Conservation (phyloP, 1,140 invertebrate genomes). For the Phthorimaea operculella region DNA sequence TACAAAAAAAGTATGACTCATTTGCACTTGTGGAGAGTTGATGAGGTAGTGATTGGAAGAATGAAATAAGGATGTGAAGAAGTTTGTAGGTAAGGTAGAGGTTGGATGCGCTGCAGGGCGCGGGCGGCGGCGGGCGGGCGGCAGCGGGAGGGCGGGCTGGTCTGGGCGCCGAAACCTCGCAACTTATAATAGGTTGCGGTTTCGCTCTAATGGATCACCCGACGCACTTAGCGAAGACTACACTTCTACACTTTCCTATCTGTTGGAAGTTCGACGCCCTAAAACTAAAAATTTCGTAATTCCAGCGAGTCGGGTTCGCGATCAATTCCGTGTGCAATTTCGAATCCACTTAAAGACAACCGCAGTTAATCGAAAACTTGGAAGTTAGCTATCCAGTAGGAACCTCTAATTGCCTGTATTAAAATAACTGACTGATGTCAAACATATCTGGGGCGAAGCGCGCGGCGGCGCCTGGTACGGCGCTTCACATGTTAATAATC, state of each 20-base stretch:
- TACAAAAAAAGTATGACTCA: no score
- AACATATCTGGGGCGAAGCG: conserved; percentile 56
- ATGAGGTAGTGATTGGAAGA: no score
- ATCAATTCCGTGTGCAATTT: conserved; percentile 55
- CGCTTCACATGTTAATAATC: conserved; percentile 59
- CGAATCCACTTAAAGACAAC: conserved; percentile 62
- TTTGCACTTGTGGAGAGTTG: no score
- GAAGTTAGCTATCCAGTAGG: conserved; percentile 14
- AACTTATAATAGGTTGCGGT: conserved; percentile 1
- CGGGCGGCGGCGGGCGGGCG: no score
- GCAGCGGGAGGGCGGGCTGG: not conserved
- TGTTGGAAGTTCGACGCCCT: conserved; percentile 1
- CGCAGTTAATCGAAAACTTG: conserved; percentile 61
- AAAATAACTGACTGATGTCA: conserved; percentile 65
- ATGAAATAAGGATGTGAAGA: no score
- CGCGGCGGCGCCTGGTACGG: conserved; percentile 43
- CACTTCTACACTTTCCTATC: not conserved
- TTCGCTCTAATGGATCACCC: not conserved
- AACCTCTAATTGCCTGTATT: conserved; percentile 63
- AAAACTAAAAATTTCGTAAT: conserved; percentile 1
- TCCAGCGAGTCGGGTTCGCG: conserved; percentile 9
- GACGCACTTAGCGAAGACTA: conserved; percentile 1
- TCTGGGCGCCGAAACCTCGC: not conserved
- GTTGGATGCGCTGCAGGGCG: no score
- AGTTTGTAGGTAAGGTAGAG: no score